These are phyloP conservation scores for Phyllostomus discolor DNA, from an alignment of 2,113 vertebrate species.

Conservation along the genomic window DNA sequence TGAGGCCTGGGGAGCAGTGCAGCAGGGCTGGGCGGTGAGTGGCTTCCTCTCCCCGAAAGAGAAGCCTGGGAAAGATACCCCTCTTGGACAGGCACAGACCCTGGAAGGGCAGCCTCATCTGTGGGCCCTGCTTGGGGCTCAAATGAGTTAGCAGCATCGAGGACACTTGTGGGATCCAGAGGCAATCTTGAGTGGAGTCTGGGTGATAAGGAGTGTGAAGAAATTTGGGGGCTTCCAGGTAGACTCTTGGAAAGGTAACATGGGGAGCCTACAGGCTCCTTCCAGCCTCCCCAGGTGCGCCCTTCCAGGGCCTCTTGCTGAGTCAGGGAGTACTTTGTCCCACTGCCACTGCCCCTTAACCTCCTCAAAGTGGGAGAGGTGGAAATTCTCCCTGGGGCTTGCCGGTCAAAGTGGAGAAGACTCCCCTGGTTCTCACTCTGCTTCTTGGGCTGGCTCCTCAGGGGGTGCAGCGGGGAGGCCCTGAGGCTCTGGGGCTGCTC, in stretches of 20 bases:
- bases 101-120: background rate
- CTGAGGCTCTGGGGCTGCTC: background rate
- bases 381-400: constrained; percentile 87
- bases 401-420: constrained; percentile 86
- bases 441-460: constrained; percentile 68
- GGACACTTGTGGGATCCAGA: background rate
- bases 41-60: background rate
- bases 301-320: constrained; percentile 63
- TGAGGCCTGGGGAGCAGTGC: background rate
- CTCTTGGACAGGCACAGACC: background rate
- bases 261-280: background rate
- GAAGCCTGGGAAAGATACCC: background rate
- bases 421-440: constrained; percentile 36
- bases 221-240: background rate
- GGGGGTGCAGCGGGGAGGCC: background rate
- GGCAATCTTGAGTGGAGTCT: background rate
- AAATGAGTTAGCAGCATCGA: background rate
- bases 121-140: background rate
- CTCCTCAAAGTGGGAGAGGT: constrained; percentile 89
- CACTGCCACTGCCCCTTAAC: constrained; percentile 81
- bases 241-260: constrained; percentile 41
- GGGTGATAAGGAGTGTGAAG: background rate
- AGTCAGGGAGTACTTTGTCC: constrained; percentile 49
- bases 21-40: accelerated
- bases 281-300: background rate